Evolutionary conservation across 2,797 vertebrate genomes (phyloP).

Genomic region (Champsocephalus gunnari): DNA sequence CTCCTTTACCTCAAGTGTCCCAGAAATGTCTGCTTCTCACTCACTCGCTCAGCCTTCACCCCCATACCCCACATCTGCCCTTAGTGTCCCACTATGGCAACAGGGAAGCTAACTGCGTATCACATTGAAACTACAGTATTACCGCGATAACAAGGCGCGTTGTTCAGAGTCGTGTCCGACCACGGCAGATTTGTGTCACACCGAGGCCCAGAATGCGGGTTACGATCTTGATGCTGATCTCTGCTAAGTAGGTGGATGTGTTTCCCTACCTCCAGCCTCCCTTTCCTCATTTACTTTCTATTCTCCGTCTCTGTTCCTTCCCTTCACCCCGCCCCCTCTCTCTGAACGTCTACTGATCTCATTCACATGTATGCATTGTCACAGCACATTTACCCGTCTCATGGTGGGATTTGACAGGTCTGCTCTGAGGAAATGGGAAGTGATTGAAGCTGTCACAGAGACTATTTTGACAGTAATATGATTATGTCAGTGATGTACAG

Average conservation of each 20-base stretch:
- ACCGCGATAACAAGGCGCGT: conserved; percentile 35
- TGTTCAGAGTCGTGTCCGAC: conserved; percentile 31
- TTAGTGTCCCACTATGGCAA: conserved; percentile 36
- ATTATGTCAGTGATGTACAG: conserved; percentile 52
- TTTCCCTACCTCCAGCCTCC: conserved; percentile 24
- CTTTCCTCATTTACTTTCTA: conserved; percentile 5
- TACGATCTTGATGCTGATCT: conserved; percentile 65
- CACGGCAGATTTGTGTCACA: conserved; percentile 43
- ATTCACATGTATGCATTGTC: conserved; percentile 66
- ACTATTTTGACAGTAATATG: conserved; percentile 60
- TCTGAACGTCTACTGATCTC: conserved; percentile 39
- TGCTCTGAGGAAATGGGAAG: conserved; percentile 72
- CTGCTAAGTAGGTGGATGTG: conserved; percentile 53
- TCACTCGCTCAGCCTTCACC: conserved; percentile 47
- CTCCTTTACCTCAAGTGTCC: conserved; percentile 71
- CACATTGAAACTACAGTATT: conserved; percentile 39
- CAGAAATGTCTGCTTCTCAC: conserved; percentile 69
- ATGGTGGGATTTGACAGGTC: conserved; percentile 68
- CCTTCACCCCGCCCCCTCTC: conserved; percentile 11
- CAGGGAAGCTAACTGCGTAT: conserved; percentile 31
- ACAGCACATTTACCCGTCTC: conserved; percentile 50
- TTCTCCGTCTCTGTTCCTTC: conserved; percentile 12
- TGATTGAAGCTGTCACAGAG: conserved; percentile 75
- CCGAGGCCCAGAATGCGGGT: conserved; percentile 63
- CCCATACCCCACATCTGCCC: conserved; percentile 59